Evolutionary conservation across 2,888 invertebrate species (phyloP), one percentile per base, ranked within the genome.

Genomic region (Lobophora halterata): DNA sequence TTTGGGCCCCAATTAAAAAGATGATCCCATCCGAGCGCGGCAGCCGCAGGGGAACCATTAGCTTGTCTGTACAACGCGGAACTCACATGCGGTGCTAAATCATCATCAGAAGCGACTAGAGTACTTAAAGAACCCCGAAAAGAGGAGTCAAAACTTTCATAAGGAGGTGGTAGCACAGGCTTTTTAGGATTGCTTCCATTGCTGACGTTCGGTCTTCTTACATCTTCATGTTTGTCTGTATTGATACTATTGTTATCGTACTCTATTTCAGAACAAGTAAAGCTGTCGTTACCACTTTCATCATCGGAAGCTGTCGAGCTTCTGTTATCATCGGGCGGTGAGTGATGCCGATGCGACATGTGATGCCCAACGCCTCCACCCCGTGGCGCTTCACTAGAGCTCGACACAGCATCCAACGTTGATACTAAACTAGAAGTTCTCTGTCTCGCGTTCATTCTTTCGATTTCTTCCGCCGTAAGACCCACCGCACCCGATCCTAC

Each of bases 261-360:
- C 77, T 98, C 98, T 69, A 97, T 97, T 87, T 98, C 98, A 0
- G 98, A 98, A 83, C 98, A 98, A 5, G 98, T 98, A 85, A 98
- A 98, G 58, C 97, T 97, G 71, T 98, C 98, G 79, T 98, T 97
- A 50, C 93, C 93, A 78, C 97, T 97, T 72, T 97, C 97, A 60
- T 97, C 95, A 5, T 97, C 95, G 4, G 95, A 94, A 2, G 85
- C 87, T 0, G 93, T 93, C 5, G 95, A 94, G 61, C 94, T 92
- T 61, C 93, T 90, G 56, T 94, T 92, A 58, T 92, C 92, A 9
- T 92, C 90, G 19, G 92, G 92, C 7, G 93, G 93, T 12, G 93
- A 93, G 67, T 93, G 93, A 56, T 92, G 92, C 55, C 93, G 89
- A 56, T 93, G 92, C 1, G 91, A 90, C 58, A 93, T 83, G 53